Evolutionary conservation across 2,888 invertebrate species (phyloP), one percentile per base, ranked within the genome.

Genomic region (Antheraea yamamai): DNA sequence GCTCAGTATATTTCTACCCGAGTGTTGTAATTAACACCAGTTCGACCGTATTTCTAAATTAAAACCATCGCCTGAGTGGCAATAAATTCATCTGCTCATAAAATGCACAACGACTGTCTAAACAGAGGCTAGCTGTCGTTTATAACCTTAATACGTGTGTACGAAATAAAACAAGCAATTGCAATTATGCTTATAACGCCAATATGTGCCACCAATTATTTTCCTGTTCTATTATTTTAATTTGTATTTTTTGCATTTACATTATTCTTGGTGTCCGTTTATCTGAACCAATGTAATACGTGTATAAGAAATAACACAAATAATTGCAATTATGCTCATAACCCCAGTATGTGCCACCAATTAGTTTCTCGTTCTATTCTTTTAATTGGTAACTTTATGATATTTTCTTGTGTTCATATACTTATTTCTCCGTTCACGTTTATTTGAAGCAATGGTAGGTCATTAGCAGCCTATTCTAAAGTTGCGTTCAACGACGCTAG

Each of bases 31-130:
- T 93, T 91, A 92, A 91, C 92, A 91, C 92, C 87, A 89, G 87
- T 81, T 84, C 85, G 89, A 89, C 89, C 92, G 91, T 91, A 88
- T 91, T 90, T 88, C 92, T 91, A 91, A 93, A 92, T 93, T 91
- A 91, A 93, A 92, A 89, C 87, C 88, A 85, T 88, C 84, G 87
- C 88, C 84, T 81, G 82, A 83, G 84, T 84, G 82, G 93, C 87
- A 88, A 92, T 94, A 94, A 94, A 94, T 94, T 91, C 89, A 86
- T 88, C 85, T 88, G 88, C 85, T 84, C 93, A 91, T 94, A 92
- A 94, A 94, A 84, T 84, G 81, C 64, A 85, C 92, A 93, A 93
- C 92, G 93, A 92, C 91, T 90, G 91, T 91, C 93, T 93, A 92
- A 94, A 93, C 91, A 93, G 92, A 87, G 93, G 89, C 90, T 92